Evolutionary conservation across 2,888 invertebrate genomes (phyloP).

Genomic region (Ditula angustiorana): DNA sequence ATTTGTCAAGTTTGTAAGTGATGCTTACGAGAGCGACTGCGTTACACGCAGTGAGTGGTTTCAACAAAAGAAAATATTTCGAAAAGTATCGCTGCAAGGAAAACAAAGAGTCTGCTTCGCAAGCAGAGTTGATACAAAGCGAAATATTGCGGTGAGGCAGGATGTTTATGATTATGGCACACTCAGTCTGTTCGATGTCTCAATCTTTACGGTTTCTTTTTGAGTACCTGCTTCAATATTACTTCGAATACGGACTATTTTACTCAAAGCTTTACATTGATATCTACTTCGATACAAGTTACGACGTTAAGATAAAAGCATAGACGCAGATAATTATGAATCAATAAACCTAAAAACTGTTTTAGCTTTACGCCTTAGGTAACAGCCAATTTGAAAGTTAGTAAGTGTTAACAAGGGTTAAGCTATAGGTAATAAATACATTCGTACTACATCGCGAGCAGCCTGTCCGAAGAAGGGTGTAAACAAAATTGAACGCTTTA

Average conservation of each 20-base stretch:
- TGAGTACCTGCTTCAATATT: slow-evolving; percentile 63
- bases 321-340: no score
- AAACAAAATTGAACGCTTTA: slow-evolving; percentile 17
- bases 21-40: slow-evolving; percentile 46
- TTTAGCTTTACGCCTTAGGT: no score
- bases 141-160: slow-evolving; percentile 76
- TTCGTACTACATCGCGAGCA: neutral
- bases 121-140: slow-evolving; percentile 77
- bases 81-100: slow-evolving; percentile 78
- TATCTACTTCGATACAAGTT: slow-evolving; percentile 6
- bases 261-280: slow-evolving; percentile 9
- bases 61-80: slow-evolving; percentile 81
- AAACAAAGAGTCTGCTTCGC: slow-evolving; percentile 77
- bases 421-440: neutral
- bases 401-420: neutral
- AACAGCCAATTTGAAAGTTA: no score
- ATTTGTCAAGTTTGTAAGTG: slow-evolving; percentile 32
- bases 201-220: slow-evolving; percentile 70
- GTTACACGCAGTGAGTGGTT: slow-evolving; percentile 72
- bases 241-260: slow-evolving; percentile 43
- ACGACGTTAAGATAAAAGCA: slow-evolving; percentile 3
- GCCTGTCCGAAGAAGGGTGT: neutral
- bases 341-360: no score
- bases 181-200: slow-evolving; percentile 72
- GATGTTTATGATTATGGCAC: slow-evolving; percentile 81